A percentile compares a stretch with the other conserved stretches of the same genome.
phyloP scores from a whole-genome alignment of 1,140 invertebrate genomes.

The Orchesella cincta region DNA sequence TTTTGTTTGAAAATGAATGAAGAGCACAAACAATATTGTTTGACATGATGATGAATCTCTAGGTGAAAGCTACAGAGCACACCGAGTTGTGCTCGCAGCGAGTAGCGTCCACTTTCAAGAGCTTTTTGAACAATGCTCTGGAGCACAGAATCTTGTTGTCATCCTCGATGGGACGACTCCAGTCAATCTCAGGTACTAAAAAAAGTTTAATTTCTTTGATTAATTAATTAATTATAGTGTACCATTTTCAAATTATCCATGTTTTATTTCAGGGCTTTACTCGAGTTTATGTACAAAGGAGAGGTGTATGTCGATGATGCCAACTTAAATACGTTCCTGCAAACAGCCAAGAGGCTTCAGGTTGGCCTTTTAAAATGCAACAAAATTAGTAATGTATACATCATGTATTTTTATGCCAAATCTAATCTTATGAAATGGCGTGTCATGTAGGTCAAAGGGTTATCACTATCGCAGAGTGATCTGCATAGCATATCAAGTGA shows the following conservation, averaged over 20 bases:
- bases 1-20: slow-evolving; percentile 18
- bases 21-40: slow-evolving; percentile 39
- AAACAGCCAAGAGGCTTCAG: slow-evolving; percentile 85
- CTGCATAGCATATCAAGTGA: slow-evolving; percentile 51
- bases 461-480: slow-evolving; percentile 63
- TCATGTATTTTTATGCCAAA: no score
- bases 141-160: slow-evolving; percentile 76
- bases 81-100: slow-evolving; percentile 86
- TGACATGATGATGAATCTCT: slow-evolving; percentile 51
- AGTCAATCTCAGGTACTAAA: slow-evolving; percentile 85
- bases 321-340: slow-evolving; percentile 82
- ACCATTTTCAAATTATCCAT: no score
- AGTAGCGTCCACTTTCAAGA: slow-evolving; percentile 92
- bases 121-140: slow-evolving; percentile 83
- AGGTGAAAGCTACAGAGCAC: slow-evolving; percentile 87
- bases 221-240: no score
- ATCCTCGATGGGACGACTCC: slow-evolving; percentile 84
- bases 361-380: slow-evolving; percentile 57
- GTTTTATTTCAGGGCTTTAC: slow-evolving; percentile 78
- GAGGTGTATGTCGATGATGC: slow-evolving; percentile 88
- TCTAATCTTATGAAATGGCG: no score
- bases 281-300: slow-evolving; percentile 92
- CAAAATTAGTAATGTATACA: no score
- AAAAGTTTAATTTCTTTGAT: no score
- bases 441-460: slow-evolving; percentile 70